Base-by-base conservation (phyloP, 1,140 invertebrate species). In the Penaeus japonicus region DNA sequence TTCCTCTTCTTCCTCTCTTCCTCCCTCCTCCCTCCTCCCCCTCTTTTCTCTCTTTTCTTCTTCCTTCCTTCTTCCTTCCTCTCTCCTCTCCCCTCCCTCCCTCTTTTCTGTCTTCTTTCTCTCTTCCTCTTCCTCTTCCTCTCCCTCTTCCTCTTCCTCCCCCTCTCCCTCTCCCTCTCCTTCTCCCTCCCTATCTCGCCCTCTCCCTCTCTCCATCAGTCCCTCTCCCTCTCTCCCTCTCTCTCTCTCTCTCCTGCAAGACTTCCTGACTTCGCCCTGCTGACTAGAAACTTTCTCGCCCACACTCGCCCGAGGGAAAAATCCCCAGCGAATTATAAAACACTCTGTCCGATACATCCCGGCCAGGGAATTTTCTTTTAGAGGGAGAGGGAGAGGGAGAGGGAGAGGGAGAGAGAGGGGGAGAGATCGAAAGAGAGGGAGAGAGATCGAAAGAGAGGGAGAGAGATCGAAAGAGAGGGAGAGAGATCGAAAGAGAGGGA, bases 121-220 rank as follows among this genome's bases (percentile, higher is more conserved):
- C 39, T 70, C n/a, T 10, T n/a, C 62, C n/a, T 80, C 27, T 53
- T 22, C n/a, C 65, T 15, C n/a, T 73, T 24, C 32, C 39, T 54
- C 30, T 81, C n/a, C 35, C 47, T n/a, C 47, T 27, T 81, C 79
- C 79, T 54, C 79, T 27, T 55, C 79, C 39, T 81, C 79, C 79
- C 80, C 59, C 80, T 82, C 80, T 82, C 80, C 57, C 79, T 81
- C 79, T 81, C 79, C 57, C 79, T 57, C 80, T 57, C 79, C 24
- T 54, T 81, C 53, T 81, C 53, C 57, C 79, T 81, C 47, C 57
- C 47, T 81, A 35, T 80, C 78, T 80, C 32, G 4, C 32, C 27
- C 32, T 80, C 78, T 80, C 32, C 54, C 78, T 80, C 32, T 80
- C 78, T 80, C 78, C 32, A 73, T 24, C 65, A 24, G 65, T 80